Conservation (phyloP, 2,888 invertebrate genomes). For the Drosophila macrospina region DNA sequence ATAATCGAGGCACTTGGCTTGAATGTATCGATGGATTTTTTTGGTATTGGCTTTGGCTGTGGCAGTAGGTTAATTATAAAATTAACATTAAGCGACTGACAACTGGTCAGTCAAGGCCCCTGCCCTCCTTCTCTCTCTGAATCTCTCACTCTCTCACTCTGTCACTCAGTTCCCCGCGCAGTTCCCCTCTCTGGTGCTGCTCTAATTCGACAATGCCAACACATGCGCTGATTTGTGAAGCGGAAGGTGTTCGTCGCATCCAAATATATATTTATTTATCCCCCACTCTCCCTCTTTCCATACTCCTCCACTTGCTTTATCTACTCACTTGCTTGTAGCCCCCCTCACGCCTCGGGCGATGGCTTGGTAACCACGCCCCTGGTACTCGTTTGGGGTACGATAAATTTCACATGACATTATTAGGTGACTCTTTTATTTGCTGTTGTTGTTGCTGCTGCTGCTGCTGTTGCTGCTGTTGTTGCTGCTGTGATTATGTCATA, state of each 20-base stretch:
- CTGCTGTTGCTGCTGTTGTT: constrained; percentile 33
- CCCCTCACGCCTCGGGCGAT: constrained; percentile 8
- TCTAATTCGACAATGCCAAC: constrained; percentile 55
- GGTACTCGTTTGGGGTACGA: constrained; percentile 63
- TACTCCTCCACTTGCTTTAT: constrained; percentile 4
- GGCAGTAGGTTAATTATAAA: constrained; percentile 74
- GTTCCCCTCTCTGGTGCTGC: background rate
- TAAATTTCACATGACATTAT: constrained; percentile 80
- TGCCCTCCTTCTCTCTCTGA: background rate
- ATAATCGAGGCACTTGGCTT: constrained; percentile 49
- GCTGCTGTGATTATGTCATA: constrained; percentile 78
- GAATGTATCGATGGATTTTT: constrained; percentile 25
- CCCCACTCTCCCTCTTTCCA: too few relatives aligned
- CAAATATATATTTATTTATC: constrained; percentile 62
- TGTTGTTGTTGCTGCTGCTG: constrained; percentile 34
- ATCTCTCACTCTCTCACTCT: too few relatives aligned
- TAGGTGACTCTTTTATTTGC: constrained; percentile 70
- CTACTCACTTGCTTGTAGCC: constrained; percentile 35
- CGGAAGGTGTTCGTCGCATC: constrained; percentile 79
- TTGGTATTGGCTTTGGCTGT: constrained; percentile 16
- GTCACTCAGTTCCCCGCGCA: too few relatives aligned
- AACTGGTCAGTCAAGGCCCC: constrained; percentile 71
- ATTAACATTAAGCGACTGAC: constrained; percentile 70
- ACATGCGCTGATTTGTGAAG: constrained; percentile 76
- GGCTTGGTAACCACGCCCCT: constrained; percentile 45